Base-by-base conservation (phyloP, 1,140 invertebrate genomes). In the Zaprionus africanus region DNA sequence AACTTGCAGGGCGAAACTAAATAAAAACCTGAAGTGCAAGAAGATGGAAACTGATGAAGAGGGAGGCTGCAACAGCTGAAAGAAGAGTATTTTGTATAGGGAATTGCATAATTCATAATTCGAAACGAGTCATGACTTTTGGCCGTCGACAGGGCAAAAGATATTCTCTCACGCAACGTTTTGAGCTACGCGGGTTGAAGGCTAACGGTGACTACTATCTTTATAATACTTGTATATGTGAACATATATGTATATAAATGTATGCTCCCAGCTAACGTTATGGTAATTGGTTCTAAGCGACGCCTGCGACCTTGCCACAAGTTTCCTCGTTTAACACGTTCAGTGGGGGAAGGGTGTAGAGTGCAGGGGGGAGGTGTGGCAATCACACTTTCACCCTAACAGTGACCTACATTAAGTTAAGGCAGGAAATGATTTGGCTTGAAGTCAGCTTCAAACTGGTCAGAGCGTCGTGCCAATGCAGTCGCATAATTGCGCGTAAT, bases 401-500 rank as follows among this genome's bases (percentile, higher is more conserved):
- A 84, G 63, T 88, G 84, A 90, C 84, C 84, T 84, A 88, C 78
- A 88, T 88, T 74, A 76, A 68, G 34, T 38, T 26, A 65, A 76
- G 60, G 73, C 71, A 80, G 84, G 84, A 88, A 88, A 71, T 81
- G 75, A 56, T 59, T 71, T 57, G n/a, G 51, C 15, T 51, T 59
- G n/a, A 65, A 75, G 63, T 68, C 60, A 58, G 19, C 46, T 22
- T 51, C 19, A 46, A 66, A 60, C 75, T 31, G 43, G 0, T 31
- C 46, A 24, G 46, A 51, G 46, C 19, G 19, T 11, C 19, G 19
- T 22, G 15, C 46, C 63, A 67, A 36, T 53, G 54, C 68, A 53
- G 38, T 56, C 54, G 54, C 54, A 26, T 65, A 65, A 56, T 54
- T 60, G 66, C 43, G 13, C 58, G 71, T 83, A 83, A 83, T 83